These are phyloP conservation scores for Heliconius aoede DNA, from an alignment of 2,888 invertebrate species.

Conservation along the genomic window DNA sequence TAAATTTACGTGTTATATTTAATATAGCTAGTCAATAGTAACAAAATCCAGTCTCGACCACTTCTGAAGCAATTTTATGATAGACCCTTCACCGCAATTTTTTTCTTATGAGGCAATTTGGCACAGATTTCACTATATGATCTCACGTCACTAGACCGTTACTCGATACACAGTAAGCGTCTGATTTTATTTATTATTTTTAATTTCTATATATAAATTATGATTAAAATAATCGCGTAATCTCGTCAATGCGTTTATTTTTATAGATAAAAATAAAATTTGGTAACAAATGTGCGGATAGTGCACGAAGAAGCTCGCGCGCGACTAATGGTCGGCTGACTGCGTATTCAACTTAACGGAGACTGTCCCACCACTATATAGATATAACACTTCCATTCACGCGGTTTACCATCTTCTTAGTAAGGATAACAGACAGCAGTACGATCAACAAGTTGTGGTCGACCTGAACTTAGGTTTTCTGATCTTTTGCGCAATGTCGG, in stretches of 20 bases:
- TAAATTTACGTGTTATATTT: not conserved
- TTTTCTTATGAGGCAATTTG: constrained; percentile 48
- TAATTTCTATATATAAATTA: not conserved
- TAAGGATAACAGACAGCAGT: not conserved
- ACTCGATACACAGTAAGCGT: not conserved
- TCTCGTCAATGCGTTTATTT: not conserved
- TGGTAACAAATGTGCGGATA: constrained; percentile 5
- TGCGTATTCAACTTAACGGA: constrained; percentile 44
- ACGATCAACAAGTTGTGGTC: too few species aligned
- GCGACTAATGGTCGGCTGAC: constrained; percentile 42
- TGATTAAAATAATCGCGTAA: not conserved
- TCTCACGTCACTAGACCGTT: constrained; percentile 18
- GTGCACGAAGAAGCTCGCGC: constrained; percentile 43
- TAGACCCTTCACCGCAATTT: constrained; percentile 61
- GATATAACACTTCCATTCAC: constrained; percentile 35
- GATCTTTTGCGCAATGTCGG: too few species aligned
- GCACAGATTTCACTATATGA: constrained; percentile 46
- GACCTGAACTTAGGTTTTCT: too few species aligned
- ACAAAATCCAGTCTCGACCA: constrained; percentile 46
- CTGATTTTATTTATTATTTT: not conserved
- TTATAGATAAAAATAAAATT: not conserved
- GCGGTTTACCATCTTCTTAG: not conserved
- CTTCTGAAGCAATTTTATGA: constrained; percentile 32
- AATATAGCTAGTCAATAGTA: not conserved
- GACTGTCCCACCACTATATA: constrained; percentile 50